Percentiles rank a stretch among this genome's conserved stretches.
Conservation (phyloP, 2,797 vertebrate species). For the Xenops minutus region DNA sequence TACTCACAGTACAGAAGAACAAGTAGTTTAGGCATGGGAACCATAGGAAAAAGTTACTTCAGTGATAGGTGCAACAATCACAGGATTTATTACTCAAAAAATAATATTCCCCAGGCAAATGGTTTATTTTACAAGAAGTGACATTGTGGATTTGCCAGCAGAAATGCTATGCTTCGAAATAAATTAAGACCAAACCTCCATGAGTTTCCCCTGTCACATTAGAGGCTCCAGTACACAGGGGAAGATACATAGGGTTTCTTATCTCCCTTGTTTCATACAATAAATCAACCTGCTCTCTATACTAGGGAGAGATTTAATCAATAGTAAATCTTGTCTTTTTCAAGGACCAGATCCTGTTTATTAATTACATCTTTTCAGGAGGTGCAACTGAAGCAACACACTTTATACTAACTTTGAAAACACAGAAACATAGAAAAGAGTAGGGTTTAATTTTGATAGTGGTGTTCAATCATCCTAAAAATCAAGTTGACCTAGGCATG, state of each 20-base stretch:
- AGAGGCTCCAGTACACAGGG: neutral
- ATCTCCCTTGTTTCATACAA: neutral
- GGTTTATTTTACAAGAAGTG: neutral
- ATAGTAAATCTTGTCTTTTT: neutral
- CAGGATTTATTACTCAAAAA: neutral
- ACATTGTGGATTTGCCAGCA: neutral
- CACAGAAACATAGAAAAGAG: neutral
- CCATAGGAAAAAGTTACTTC: neutral
- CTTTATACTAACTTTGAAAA: neutral
- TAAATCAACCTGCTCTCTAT: neutral
- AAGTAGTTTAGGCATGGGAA: neutral
- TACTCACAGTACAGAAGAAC: neutral
- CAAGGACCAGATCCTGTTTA: neutral
- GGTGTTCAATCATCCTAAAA: neutral
- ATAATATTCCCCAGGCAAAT: neutral
- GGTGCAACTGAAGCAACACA: neutral
- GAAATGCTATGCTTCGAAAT: neutral
- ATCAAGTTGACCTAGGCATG: neutral
- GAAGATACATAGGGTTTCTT: neutral
- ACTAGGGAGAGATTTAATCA: neutral
- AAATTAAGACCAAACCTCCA: neutral
- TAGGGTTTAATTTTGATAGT: neutral
- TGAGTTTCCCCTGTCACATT: neutral
- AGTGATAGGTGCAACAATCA: neutral
- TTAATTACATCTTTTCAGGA: neutral